Evolutionary conservation across 2,797 vertebrate species (phyloP), one percentile per base, ranked within the genome.

Genomic region (Falco columbarius): DNA sequence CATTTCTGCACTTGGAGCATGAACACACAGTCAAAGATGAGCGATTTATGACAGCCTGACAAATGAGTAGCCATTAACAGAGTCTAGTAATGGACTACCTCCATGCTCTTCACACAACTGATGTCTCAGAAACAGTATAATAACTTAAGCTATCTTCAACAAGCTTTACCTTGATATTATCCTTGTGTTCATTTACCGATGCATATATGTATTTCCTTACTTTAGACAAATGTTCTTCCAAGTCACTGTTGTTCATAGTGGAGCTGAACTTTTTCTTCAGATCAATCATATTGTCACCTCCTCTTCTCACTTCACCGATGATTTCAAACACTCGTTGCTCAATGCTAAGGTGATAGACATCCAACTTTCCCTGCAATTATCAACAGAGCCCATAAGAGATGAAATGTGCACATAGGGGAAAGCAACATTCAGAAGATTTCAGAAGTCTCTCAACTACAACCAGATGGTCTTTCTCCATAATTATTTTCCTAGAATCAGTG

Each of bases 191-290:
- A 1, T 44, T 92, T 93, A 65, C 83, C 56, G 62, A 68, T 46
- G 77, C 8, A 21, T 11, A 23, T 23, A 71, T 3, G 7, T n/a
- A 49, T 92, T 49, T 51, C 56, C 90, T 80, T 96, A 98, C 98
- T 98, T 98, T 67, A 81, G 94, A 90, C 73, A 97, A 93, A n/a
- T 95, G 96, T 91, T 95, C 95, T 61, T 90, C 46, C 36, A 96
- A 94, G 58, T 46, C 94, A 46, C 94, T 82, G 1, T 97, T 94
- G 68, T 98, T 97, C 89, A 94, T 97, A 73, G 88, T 83, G 55
- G 95, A 98, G 87, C 97, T 97, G 83, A 97, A 82, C 62, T 97
- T 98, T 95, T 96, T 98, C 95, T 98, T 98, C 54, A 98, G 95
- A 80, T 94, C 96, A 81, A 97, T 97, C 52, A 98, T 94, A 14